These are phyloP conservation scores for Sebastiscus albofasciatus DNA, from an alignment of 2,797 vertebrate species.

Conservation along the genomic window DNA sequence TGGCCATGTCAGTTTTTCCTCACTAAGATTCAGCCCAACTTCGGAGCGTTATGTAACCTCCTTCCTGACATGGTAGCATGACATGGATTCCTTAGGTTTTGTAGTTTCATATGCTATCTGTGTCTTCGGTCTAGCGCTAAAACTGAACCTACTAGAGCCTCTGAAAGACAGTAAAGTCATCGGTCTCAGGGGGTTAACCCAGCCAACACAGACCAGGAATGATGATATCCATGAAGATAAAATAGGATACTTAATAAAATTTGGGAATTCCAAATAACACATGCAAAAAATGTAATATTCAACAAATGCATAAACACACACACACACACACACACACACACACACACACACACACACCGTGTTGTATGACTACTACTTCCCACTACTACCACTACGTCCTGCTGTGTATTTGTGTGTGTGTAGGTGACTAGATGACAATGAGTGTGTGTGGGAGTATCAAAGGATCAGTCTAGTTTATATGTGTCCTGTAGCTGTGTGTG, in stretches of 20 bases:
- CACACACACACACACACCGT: background rate
- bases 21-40: too few species aligned
- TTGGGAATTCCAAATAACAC: background rate
- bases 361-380: background rate
- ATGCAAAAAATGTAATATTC: background rate
- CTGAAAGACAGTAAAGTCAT: too few species aligned
- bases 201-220: background rate
- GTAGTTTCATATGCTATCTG: too few species aligned
- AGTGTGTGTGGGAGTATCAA: constrained; percentile 17
- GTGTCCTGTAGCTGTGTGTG: constrained; percentile 19
- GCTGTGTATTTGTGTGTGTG: background rate
- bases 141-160: too few species aligned
- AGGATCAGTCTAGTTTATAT: background rate
- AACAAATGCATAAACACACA: background rate
- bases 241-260: background rate
- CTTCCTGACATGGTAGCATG: too few species aligned
- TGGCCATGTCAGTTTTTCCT: too few species aligned
- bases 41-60: too few species aligned
- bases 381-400: background rate
- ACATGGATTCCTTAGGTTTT: too few species aligned
- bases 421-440: background rate
- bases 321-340: background rate
- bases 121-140: too few species aligned
- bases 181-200: too few species aligned
- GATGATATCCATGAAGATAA: background rate